A percentile compares a stretch with the other conserved stretches of the same genome.
phyloP scores from a whole-genome alignment of 2,113 vertebrate species.

The Takifugu flavidus region DNA sequence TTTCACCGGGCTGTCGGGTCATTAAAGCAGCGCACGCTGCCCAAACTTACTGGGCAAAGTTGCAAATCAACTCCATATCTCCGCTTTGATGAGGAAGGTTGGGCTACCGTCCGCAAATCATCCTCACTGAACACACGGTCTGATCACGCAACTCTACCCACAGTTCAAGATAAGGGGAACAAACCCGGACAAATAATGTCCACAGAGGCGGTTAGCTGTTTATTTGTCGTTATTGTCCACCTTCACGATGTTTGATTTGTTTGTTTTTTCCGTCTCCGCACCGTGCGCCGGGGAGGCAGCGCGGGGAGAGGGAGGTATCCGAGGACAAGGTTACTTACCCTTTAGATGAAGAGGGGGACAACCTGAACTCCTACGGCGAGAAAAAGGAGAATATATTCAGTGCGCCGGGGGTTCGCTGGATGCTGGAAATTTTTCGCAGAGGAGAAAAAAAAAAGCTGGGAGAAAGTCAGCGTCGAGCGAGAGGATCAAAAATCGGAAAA shows the following conservation, averaged over 20 bases:
- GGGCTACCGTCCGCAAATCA: slow-evolving; percentile 58
- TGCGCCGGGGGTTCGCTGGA: slow-evolving; percentile 20
- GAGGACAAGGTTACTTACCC: slow-evolving; percentile 71
- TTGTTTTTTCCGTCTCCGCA: slow-evolving; percentile 49
- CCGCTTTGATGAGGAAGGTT: slow-evolving; percentile 54
- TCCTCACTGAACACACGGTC: slow-evolving; percentile 35
- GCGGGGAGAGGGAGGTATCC: slow-evolving; percentile 61
- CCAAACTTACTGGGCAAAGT: slow-evolving; percentile 65
- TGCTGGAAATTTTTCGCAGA: slow-evolving; percentile 28
- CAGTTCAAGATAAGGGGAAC: slow-evolving; percentile 31
- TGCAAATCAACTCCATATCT: slow-evolving; percentile 57
- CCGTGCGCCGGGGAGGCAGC: slow-evolving; percentile 43
- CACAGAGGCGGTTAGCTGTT: slow-evolving; percentile 25
- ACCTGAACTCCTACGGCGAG: slow-evolving; percentile 52
- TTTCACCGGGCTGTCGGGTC: neutral
- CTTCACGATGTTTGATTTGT: slow-evolving; percentile 46
- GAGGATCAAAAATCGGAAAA: slow-evolving; percentile 32
- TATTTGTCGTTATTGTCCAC: slow-evolving; percentile 25
- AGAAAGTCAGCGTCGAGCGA: slow-evolving; percentile 40
- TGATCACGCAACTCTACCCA: slow-evolving; percentile 42
- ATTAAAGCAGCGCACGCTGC: neutral
- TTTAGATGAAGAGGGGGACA: slow-evolving; percentile 57
- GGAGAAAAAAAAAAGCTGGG: slow-evolving; percentile 34
- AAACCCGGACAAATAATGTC: slow-evolving; percentile 23
- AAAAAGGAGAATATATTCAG: slow-evolving; percentile 27